A percentile compares a stretch with the other conserved stretches of the same genome.
Conservation (phyloP, 2,797 vertebrate species). For the Carapus acus region DNA sequence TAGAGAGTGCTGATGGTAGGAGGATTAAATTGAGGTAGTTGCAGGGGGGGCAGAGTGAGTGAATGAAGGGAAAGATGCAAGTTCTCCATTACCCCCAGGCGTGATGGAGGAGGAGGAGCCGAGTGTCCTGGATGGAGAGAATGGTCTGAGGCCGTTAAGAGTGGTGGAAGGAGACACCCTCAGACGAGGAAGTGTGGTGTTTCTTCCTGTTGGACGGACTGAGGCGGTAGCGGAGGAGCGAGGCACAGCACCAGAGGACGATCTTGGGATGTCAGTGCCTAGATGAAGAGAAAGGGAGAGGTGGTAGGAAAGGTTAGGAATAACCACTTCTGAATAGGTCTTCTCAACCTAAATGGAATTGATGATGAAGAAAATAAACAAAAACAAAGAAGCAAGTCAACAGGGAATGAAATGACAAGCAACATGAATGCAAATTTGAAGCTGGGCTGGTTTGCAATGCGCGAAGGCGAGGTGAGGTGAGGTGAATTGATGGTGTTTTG, state of each 20-base stretch:
- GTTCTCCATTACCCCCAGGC: conserved; percentile 61
- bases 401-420: conserved; percentile 57
- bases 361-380: conserved; percentile 44
- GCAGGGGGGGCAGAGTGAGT: conserved; percentile 17
- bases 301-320: conserved; percentile 36
- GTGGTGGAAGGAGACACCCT: conserved; percentile 39
- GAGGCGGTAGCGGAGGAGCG: conserved; percentile 57
- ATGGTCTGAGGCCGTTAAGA: conserved; percentile 39
- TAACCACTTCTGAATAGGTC: conserved; percentile 23
- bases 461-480: conserved; percentile 43
- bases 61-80: conserved; percentile 26
- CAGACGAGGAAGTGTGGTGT: conserved; percentile 35
- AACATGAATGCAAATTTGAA: conserved; percentile 25
- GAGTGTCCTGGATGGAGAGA: conserved; percentile 52
- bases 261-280: conserved; percentile 49
- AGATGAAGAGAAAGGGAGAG: conserved; percentile 54
- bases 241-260: conserved; percentile 47
- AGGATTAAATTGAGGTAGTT: conserved; percentile 30
- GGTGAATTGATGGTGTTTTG: conserved; percentile 44
- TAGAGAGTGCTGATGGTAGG: conserved; percentile 27
- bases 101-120: conserved; percentile 58
- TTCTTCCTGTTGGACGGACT: conserved; percentile 47
- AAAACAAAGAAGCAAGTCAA: conserved; percentile 36
- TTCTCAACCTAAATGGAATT: conserved; percentile 52
- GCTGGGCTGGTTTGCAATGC: conserved; percentile 39